Conservation (phyloP, 2,888 invertebrate genomes). For the Xestia sexstrigata region DNA sequence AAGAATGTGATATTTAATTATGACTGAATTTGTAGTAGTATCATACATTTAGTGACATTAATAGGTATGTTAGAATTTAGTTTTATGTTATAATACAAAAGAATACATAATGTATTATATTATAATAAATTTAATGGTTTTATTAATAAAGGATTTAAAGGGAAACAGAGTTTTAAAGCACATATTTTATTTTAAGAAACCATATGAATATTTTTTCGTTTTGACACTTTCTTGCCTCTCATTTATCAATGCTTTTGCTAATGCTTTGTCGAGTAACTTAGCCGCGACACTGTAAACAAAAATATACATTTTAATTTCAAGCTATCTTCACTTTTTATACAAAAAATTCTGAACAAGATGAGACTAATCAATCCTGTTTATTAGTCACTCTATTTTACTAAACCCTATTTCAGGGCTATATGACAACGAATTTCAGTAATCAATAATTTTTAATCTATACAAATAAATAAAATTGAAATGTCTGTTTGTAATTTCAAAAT, state of each 20-base stretch:
- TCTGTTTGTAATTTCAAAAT: too few relatives aligned
- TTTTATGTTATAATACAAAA: constrained; percentile 22
- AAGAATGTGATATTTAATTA: constrained; percentile 70
- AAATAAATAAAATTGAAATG: too few relatives aligned
- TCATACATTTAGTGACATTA: constrained; percentile 39
- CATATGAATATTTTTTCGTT: constrained; percentile 88
- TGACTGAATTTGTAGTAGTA: constrained; percentile 63
- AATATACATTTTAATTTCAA: constrained; percentile 12
- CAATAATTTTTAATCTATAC: too few relatives aligned
- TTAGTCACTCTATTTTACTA: not conserved
- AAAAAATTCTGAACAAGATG: not conserved
- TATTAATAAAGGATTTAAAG: constrained; percentile 73
- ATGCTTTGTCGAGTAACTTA: constrained; percentile 92
- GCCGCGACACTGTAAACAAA: constrained; percentile 88
- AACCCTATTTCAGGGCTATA: not conserved
- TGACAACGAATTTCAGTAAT: too few relatives aligned
- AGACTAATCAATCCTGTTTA: not conserved
- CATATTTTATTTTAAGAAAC: constrained; percentile 89
- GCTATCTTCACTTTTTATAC: not conserved
- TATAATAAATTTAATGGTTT: constrained; percentile 55
- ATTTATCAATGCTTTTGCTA: constrained; percentile 91
- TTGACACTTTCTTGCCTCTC: constrained; percentile 85
- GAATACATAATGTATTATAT: constrained; percentile 38
- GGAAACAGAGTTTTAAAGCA: constrained; percentile 53
- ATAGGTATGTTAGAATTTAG: constrained; percentile 38